phyloP scores from a whole-genome alignment of 2,888 invertebrate species.

The Ceramica pisi region DNA sequence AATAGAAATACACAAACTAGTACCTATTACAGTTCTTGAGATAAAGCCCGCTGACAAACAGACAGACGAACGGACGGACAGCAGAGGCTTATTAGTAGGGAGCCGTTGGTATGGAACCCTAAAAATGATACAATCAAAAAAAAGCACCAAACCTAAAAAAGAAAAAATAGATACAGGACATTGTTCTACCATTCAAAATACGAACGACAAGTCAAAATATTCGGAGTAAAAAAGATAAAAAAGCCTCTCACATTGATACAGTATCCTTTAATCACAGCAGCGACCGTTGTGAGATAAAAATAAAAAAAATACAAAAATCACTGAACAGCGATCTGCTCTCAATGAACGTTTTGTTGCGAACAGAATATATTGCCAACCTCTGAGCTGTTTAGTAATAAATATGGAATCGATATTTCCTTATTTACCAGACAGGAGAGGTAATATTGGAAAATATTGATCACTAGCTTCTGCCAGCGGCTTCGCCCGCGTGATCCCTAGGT shows the following conservation, averaged over 20 bases:
- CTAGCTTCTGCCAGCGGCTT: too few species aligned
- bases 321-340: constrained; percentile 12
- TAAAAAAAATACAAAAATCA: constrained; percentile 16
- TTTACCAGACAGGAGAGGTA: constrained; percentile 8
- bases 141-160: too few species aligned
- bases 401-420: constrained; percentile 33
- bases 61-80: too few species aligned
- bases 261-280: constrained; percentile 19
- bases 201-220: neutral
- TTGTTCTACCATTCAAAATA: neutral
- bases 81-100: too few species aligned
- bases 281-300: constrained; percentile 30
- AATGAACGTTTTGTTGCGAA: constrained; percentile 40
- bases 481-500: too few species aligned
- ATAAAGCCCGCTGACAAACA: too few species aligned
- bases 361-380: constrained; percentile 21
- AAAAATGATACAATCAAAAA: too few species aligned
- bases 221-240: neutral
- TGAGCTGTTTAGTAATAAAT: constrained; percentile 46
- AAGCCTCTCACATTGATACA: neutral
- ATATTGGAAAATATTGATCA: constrained; percentile 12
- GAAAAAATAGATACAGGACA: neutral
- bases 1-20: too few species aligned
- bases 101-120: too few species aligned
- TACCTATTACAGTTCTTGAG: too few species aligned